phyloP scores from a whole-genome alignment of 2,113 vertebrate species.

The Percina caprodes region DNA sequence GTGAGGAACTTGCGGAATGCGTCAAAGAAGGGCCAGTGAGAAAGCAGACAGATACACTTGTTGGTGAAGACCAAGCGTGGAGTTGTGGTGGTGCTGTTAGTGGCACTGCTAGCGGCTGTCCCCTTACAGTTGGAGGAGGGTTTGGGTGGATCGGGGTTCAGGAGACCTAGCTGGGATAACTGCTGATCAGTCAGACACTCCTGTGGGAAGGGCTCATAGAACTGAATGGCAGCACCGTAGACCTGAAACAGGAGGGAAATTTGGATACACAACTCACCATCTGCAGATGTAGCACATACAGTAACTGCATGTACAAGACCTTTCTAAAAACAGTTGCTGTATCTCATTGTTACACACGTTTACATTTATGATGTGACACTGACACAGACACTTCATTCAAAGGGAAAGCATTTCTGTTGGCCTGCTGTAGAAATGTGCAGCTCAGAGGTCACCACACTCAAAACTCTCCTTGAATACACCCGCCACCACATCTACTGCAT shows the following conservation, averaged over 20 bases:
- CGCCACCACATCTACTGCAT: background rate
- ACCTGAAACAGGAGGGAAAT: conserved; percentile 83
- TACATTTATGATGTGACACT: background rate
- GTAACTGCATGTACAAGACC: background rate
- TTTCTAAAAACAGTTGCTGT: background rate
- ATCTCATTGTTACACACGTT: background rate
- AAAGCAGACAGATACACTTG: conserved; percentile 98
- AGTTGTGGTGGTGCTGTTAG: background rate
- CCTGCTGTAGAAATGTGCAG: background rate
- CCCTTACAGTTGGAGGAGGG: conserved; percentile 64
- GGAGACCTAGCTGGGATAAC: conserved; percentile 88
- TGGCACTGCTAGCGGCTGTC: background rate
- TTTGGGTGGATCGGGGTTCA: conserved; percentile 72
- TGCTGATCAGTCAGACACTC: conserved; percentile 94
- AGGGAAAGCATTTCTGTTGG: background rate
- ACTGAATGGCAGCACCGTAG: conserved; percentile 98
- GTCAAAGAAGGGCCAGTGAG: conserved; percentile 99
- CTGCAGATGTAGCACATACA: too few species aligned
- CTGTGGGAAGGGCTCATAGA: conserved; percentile 92
- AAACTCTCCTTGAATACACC: background rate
- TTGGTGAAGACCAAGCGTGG: conserved; percentile 88
- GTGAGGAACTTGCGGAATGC: conserved; percentile 98
- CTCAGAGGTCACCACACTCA: background rate
- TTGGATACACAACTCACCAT: background rate
- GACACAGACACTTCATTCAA: background rate